Conservation (phyloP, 2,888 invertebrate species). For the Gastracanthus pulcherrimus region DNA sequence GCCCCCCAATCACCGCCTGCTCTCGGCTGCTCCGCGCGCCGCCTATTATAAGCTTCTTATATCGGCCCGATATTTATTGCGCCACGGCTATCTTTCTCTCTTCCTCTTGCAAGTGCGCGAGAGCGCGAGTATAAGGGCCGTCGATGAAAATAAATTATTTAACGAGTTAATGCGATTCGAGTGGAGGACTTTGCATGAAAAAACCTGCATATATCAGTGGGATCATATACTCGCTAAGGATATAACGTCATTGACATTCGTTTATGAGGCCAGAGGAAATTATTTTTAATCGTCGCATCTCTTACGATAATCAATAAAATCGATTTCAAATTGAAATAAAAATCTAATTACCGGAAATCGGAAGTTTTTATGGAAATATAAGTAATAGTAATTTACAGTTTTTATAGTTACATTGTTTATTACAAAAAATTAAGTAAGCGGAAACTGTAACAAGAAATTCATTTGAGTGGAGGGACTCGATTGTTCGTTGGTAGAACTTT, state of each 20-base stretch:
- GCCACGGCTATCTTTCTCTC: not conserved
- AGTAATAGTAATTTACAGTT: not conserved
- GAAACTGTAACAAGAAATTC: no score
- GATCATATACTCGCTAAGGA: not conserved
- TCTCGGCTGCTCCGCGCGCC: not conserved
- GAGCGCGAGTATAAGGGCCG: not conserved
- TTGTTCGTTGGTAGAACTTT: no score
- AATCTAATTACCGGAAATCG: not conserved
- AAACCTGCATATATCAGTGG: not conserved
- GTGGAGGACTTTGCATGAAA: not conserved
- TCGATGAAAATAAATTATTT: slow-evolving; percentile 44
- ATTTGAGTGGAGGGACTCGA: no score
- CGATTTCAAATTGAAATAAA: not conserved
- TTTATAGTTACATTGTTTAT: no score
- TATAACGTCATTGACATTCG: not conserved
- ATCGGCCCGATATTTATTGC: slow-evolving; percentile 46
- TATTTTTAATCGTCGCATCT: slow-evolving; percentile 59
- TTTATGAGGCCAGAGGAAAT: slow-evolving; percentile 21
- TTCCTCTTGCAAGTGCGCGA: not conserved
- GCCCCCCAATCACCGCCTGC: slow-evolving; percentile 13
- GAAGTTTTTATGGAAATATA: not conserved
- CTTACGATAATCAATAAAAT: slow-evolving; percentile 31
- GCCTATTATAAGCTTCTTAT: slow-evolving; percentile 55
- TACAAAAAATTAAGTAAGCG: no score
- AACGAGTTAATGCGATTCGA: slow-evolving; percentile 33